These are phyloP conservation scores for Gallinago paraguaiae DNA, from an alignment of 2,113 vertebrate genomes.

Conservation along the genomic window DNA sequence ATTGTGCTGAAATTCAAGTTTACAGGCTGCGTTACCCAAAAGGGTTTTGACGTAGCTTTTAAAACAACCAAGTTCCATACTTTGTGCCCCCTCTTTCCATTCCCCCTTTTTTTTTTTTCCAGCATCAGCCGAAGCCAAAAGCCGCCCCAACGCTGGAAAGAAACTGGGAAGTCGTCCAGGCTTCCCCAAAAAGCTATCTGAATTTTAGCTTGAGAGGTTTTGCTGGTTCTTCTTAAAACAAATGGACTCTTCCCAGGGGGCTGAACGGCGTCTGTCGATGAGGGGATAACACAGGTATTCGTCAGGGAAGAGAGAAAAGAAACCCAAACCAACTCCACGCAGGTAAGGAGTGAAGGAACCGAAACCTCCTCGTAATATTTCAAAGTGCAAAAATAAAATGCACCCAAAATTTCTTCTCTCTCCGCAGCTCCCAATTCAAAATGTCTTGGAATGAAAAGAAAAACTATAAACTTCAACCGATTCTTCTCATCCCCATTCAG, in stretches of 20 bases:
- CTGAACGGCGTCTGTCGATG: slow-evolving; percentile 9
- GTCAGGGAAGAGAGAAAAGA: slow-evolving; percentile 25
- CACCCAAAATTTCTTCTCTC: background rate
- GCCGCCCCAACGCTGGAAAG: background rate
- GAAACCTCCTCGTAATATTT: slow-evolving; percentile 23
- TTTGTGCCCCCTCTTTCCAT: background rate
- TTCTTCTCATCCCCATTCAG: slow-evolving; percentile 6
- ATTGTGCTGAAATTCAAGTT: background rate
- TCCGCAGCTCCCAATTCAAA: background rate
- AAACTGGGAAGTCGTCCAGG: background rate
- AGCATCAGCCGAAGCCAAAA: background rate
- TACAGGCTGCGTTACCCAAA: background rate
- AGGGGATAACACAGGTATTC: background rate
- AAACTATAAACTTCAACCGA: background rate
- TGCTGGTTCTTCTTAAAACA: background rate
- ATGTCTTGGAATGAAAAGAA: slow-evolving; percentile 42
- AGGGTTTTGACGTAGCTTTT: background rate
- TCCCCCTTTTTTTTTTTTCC: background rate
- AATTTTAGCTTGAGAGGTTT: background rate
- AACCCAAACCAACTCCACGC: background rate
- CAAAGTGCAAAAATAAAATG: slow-evolving; percentile 47
- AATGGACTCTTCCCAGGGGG: background rate
- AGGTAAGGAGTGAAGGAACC: background rate
- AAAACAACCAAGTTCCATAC: background rate
- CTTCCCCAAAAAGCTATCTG: background rate